Conservation (phyloP, 2,888 invertebrate genomes). For the Synanthedon tipuliformis region DNA sequence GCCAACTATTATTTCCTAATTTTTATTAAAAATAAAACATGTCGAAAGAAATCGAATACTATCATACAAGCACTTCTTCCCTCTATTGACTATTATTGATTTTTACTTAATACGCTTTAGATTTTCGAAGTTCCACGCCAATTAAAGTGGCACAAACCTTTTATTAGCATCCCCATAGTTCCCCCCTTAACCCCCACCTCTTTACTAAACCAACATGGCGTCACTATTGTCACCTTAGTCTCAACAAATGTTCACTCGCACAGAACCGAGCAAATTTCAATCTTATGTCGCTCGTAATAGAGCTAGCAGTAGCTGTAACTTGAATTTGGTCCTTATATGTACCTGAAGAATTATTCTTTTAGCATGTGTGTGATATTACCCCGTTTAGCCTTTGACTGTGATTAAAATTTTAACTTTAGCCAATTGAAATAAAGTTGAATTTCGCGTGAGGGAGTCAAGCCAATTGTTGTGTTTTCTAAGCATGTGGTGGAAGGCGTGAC, state of each 20-base stretch:
- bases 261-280: no score
- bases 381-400: conserved; percentile 22
- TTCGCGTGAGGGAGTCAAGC: background rate
- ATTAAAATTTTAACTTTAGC: no score
- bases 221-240: conserved; percentile 61
- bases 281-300: no score
- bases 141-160: conserved; percentile 62
- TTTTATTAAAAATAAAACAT: no score
- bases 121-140: conserved; percentile 52
- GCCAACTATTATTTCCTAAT: no score
- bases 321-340: conserved; percentile 9
- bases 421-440: background rate
- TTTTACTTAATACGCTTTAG: conserved; percentile 22
- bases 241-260: conserved; percentile 17
- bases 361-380: conserved; percentile 51
- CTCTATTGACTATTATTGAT: conserved; percentile 27
- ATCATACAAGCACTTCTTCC: no score
- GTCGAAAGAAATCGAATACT: no score
- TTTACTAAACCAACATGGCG: conserved; percentile 65
- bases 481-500: conserved; percentile 59
- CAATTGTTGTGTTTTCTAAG: conserved; percentile 45
- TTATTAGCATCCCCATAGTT: conserved; percentile 54
- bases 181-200: conserved; percentile 34
- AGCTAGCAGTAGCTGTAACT: no score
- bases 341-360: conserved; percentile 57